A percentile compares a stretch with the other conserved stretches of the same genome.
Conservation (phyloP, 2,888 invertebrate species). For the Pristionchus arcanus region DNA sequence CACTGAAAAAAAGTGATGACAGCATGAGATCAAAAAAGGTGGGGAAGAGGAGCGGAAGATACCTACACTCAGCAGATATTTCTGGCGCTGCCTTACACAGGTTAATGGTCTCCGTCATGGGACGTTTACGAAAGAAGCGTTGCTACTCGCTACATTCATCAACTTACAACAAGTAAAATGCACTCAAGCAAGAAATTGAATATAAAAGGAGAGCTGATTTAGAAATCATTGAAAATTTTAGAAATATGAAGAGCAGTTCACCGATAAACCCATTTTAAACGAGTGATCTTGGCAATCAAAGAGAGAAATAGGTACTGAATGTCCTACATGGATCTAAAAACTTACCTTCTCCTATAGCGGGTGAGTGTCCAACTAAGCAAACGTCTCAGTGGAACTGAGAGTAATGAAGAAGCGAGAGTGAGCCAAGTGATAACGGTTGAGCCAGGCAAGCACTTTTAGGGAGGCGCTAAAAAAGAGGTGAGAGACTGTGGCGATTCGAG, state of each 20-base stretch:
- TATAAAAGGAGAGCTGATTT: no score
- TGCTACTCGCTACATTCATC: background rate
- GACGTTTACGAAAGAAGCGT: background rate
- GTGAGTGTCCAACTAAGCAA: no score
- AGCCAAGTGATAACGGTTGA: background rate
- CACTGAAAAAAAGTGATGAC: background rate
- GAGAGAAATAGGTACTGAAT: background rate
- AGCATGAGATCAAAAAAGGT: background rate
- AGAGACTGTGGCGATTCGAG: background rate
- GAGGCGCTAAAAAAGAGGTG: background rate
- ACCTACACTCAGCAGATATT: conserved; percentile 7
- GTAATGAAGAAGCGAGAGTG: background rate
- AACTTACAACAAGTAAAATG: no score
- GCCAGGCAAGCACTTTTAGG: background rate
- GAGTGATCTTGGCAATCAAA: no score
- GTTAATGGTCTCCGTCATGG: background rate
- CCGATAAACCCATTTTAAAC: no score
- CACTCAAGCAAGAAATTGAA: no score
- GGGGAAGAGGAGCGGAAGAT: background rate
- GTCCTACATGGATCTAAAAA: background rate
- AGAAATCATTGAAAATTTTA: no score
- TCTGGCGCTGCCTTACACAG: background rate
- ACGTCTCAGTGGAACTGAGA: background rate
- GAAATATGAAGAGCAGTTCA: no score
- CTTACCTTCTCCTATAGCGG: background rate